Base-by-base conservation (phyloP, 2,888 invertebrate genomes). In the Plagodis dolabraria region DNA sequence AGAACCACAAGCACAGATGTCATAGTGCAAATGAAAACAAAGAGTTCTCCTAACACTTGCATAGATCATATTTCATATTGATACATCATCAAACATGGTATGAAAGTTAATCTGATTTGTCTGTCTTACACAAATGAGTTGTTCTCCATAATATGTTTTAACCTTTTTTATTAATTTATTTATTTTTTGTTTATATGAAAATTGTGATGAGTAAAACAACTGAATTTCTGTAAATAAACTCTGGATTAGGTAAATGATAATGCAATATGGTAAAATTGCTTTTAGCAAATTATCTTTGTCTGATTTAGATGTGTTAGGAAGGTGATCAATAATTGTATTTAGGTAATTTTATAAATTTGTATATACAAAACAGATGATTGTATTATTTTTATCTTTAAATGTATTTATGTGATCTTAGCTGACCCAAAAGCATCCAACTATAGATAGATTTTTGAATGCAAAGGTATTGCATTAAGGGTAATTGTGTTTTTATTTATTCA, bases 341-440 rank as follows among this genome's bases (percentile, higher is more conserved):
- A 80, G 74, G 77, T 84, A 83, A 85, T 86, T 85, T 85, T 87
- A 85, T 85, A 86, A 83, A 86, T 83, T 85, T 89, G 88, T 89
- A 88, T 77, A 89, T 87, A 87, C 57, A 67, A 54, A 57, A 57
- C 62, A 58, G 63, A 64, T 59, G 56, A 61, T 61, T 63, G 59
- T 65, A 61, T 62, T 57, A 65, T 53, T 67, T 46, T 63, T 79
- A 81, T 77, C 62, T 68, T 64, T 47, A 59, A 62, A 65, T 60
- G 63, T 70, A 62, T 62, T 60, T 65, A 55, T 71, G 69, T 69
- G 62, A 68, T 67, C 67, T 74, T 74, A 53, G 68, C 68, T 72
- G 70, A 68, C 63, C 63, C 65, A 71, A 62, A 62, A 64, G 59
- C 50, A 60, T 59, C 43, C 34, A 52, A 58, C 2, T 33, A 57